Conservation (phyloP, 2,113 vertebrate genomes). For the human region DNA sequence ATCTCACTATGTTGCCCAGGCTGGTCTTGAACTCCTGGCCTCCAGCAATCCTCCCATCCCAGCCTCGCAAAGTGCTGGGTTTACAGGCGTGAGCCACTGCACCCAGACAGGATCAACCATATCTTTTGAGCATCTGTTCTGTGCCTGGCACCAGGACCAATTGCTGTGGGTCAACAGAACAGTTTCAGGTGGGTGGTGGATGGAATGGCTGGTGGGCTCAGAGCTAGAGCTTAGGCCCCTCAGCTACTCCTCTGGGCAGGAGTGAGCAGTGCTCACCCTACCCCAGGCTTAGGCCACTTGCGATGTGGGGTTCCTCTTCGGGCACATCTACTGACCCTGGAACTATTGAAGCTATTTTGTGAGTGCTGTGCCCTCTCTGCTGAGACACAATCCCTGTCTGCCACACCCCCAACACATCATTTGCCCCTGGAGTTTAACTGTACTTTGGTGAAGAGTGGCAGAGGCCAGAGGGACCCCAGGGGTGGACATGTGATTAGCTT, state of each 20-base stretch:
- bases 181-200: not conserved
- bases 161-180: not conserved
- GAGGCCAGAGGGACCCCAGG: not conserved
- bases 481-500: not conserved
- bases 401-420: too few species aligned
- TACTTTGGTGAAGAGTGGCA: not conserved
- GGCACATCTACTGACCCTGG: not conserved
- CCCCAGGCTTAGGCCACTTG: not conserved
- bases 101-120: not conserved
- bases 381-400: not conserved
- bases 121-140: not conserved
- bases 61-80: too few species aligned
- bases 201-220: not conserved
- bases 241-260: not conserved
- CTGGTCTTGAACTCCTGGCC: too few species aligned
- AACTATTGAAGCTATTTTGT: not conserved
- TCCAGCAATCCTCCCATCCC: too few species aligned
- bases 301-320: not conserved
- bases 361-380: not conserved
- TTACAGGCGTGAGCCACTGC: too few species aligned
- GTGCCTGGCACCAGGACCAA: not conserved
- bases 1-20: too few species aligned
- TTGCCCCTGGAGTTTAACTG: not conserved
- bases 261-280: not conserved
- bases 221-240: not conserved